These are phyloP conservation scores for Stomorhina lunata DNA, from an alignment of 2,888 invertebrate species.

Conservation along the genomic window DNA sequence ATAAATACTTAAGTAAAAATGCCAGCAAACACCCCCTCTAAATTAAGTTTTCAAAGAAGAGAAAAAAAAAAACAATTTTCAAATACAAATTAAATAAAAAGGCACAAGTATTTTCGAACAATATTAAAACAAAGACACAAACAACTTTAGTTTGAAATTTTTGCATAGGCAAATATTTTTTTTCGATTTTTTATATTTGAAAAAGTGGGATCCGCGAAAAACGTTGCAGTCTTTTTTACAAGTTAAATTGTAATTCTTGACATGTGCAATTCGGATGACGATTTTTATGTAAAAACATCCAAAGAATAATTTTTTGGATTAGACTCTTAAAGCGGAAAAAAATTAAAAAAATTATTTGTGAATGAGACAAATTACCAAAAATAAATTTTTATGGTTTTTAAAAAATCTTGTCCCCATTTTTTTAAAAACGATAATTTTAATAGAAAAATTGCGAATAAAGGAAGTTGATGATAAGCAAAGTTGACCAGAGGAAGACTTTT, in stretches of 20 bases:
- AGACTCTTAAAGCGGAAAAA: neutral
- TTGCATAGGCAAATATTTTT: conserved; percentile 11
- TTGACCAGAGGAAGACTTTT: too few relatives aligned
- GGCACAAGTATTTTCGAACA: neutral
- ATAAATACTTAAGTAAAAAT: conserved; percentile 38
- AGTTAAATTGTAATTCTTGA: conserved; percentile 45
- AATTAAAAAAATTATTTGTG: neutral
- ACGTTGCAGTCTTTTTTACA: neutral
- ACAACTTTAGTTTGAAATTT: neutral
- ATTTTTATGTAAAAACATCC: conserved; percentile 30
- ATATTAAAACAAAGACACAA: conserved; percentile 12
- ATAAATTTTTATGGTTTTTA: too few relatives aligned
- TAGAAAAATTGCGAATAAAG: too few relatives aligned
- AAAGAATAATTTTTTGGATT: neutral
- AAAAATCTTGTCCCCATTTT: too few relatives aligned
- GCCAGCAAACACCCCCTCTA: conserved; percentile 37
- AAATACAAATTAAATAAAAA: conserved; percentile 15
- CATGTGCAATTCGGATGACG: conserved; percentile 50
- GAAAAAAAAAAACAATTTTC: conserved; percentile 3
- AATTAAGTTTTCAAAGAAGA: neutral
- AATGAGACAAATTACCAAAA: too few relatives aligned
- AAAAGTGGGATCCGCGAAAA: neutral
- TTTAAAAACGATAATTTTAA: too few relatives aligned
- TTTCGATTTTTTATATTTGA: neutral
- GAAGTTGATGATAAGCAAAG: too few relatives aligned